Evolutionary conservation across 2,888 invertebrate genomes (phyloP).

Genomic region (Malthinus flaveolus): DNA sequence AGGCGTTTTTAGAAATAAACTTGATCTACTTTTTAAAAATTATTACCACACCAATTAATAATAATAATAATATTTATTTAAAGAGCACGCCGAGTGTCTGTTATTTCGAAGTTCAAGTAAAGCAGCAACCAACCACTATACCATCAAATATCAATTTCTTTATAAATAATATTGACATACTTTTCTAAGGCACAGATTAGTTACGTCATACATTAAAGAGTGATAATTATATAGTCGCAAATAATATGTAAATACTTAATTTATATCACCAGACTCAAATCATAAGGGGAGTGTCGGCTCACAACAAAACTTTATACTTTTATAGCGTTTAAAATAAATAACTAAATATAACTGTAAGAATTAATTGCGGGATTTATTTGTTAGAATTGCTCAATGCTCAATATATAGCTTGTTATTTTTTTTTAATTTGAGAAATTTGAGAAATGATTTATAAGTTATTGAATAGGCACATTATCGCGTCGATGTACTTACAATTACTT

Average conservation of each 20-base stretch:
- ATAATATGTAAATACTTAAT: slow-evolving; percentile 6
- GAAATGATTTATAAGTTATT: too few relatives aligned
- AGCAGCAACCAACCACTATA: background rate
- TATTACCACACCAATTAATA: background rate
- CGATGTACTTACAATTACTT: too few relatives aligned
- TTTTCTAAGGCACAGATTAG: slow-evolving; percentile 2
- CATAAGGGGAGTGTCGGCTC: background rate
- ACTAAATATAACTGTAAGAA: background rate
- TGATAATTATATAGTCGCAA: slow-evolving; percentile 5
- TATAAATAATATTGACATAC: slow-evolving; percentile 6
- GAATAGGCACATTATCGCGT: too few relatives aligned
- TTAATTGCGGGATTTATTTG: too few relatives aligned
- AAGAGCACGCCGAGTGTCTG: background rate
- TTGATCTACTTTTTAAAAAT: slow-evolving; percentile 2
- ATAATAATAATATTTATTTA: background rate
- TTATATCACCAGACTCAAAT: background rate
- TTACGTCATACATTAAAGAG: slow-evolving; percentile 2
- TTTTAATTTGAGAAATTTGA: too few relatives aligned
- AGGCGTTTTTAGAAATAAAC: background rate
- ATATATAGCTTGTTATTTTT: too few relatives aligned
- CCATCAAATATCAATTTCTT: slow-evolving; percentile 5
- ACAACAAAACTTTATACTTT: too few relatives aligned
- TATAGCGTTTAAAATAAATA: background rate
- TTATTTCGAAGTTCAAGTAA: slow-evolving; percentile 1
- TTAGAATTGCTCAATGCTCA: too few relatives aligned